Percentiles rank a stretch among this genome's conserved stretches.
Conservation (phyloP, 2,888 invertebrate genomes). For the Catocala sponsa region DNA sequence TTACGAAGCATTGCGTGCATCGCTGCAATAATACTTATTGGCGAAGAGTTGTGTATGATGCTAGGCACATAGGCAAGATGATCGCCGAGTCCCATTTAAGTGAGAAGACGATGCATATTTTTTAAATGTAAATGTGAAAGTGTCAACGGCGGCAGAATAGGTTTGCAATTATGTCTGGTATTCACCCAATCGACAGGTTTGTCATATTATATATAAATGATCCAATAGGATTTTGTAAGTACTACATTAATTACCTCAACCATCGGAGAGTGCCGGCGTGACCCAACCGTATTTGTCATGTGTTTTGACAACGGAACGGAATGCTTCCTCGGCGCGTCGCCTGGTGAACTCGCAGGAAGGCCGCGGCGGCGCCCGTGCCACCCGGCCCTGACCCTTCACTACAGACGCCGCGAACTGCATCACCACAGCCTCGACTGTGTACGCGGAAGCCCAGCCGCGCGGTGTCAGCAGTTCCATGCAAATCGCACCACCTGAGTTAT, state of each 20-base stretch:
- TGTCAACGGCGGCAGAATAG: no score
- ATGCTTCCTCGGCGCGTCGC: conserved; percentile 95
- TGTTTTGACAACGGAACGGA: conserved; percentile 95
- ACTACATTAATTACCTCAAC: conserved; percentile 84
- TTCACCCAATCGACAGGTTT: no score
- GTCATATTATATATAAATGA: no score
- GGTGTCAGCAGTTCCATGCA: conserved; percentile 96
- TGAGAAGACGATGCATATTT: no score
- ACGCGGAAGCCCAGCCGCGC: conserved; percentile 95
- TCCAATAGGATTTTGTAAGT: no score
- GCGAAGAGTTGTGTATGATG: no score
- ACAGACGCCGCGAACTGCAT: conserved; percentile 97
- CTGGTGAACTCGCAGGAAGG: conserved; percentile 93
- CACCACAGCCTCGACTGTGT: conserved; percentile 95
- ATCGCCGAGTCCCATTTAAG: not conserved
- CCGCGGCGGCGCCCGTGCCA: conserved; percentile 93
- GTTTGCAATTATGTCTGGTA: no score
- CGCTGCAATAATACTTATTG: not conserved
- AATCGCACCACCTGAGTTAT: conserved; percentile 91
- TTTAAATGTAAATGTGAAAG: no score
- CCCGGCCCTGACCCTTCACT: conserved; percentile 95
- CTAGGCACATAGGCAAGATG: not conserved
- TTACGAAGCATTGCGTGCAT: conserved; percentile 38
- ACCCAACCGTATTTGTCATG: conserved; percentile 98
- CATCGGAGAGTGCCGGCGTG: conserved; percentile 95